These are phyloP conservation scores for Hirtodrosophila cameraria DNA, from an alignment of 2,888 invertebrate genomes.

Conservation along the genomic window DNA sequence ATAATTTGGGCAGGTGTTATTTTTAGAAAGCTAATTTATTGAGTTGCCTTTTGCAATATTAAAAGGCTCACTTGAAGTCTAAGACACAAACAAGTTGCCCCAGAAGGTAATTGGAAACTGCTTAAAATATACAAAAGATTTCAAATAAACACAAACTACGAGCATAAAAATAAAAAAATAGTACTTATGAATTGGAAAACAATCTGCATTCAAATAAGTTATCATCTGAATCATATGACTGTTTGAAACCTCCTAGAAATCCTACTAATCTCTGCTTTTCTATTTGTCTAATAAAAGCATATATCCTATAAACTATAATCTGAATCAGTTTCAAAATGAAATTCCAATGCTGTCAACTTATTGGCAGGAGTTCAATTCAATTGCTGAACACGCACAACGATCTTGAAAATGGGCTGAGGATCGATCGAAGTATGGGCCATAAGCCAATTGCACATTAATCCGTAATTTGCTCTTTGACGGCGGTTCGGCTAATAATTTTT, in stretches of 20 bases:
- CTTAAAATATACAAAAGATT: not conserved
- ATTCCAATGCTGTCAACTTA: slow-evolving; percentile 16
- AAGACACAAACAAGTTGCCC: not conserved
- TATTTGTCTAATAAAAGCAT: not conserved
- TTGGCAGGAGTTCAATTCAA: slow-evolving; percentile 33
- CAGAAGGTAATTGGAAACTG: slow-evolving; percentile 17
- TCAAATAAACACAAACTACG: too few species aligned
- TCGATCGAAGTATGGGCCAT: slow-evolving; percentile 14
- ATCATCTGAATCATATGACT: too few species aligned
- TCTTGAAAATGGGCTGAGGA: slow-evolving; percentile 14
- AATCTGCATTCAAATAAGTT: too few species aligned
- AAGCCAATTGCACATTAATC: slow-evolving; percentile 71
- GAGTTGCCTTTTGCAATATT: slow-evolving; percentile 41
- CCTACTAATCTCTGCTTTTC: too few species aligned
- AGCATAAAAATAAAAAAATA: too few species aligned
- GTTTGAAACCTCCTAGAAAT: too few species aligned
- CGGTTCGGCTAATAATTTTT: slow-evolving; percentile 71
- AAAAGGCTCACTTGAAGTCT: slow-evolving; percentile 26
- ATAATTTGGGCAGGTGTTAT: slow-evolving; percentile 78
- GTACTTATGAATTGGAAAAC: not conserved
- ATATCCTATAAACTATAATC: not conserved
- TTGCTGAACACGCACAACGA: slow-evolving; percentile 57
- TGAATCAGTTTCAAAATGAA: not conserved
- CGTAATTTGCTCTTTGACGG: slow-evolving; percentile 69
- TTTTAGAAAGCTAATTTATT: slow-evolving; percentile 56